Base-by-base conservation (phyloP, 2,113 vertebrate genomes). In the Dasypus novemcinctus region DNA sequence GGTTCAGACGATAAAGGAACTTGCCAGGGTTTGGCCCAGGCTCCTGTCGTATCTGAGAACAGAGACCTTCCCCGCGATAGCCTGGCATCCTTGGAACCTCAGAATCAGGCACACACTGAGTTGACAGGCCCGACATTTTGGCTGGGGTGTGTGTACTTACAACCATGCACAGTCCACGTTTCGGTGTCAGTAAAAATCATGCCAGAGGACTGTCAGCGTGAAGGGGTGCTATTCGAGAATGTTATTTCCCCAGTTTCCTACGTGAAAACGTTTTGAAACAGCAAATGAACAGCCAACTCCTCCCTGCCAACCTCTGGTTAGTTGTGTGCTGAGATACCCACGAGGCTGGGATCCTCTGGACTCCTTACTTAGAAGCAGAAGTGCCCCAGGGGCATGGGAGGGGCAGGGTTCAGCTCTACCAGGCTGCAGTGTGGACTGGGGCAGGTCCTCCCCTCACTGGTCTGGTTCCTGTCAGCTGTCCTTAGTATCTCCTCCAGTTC, bases 301-400 rank as follows among this genome's bases (percentile, higher is more conserved):
- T 1, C 21, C 25, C 33, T 4, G 57, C 5, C 57, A 20, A 1
- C 4, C 57, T 63, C 61, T 11, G 14, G 1, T 43, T 57, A 38
- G 29, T 6, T 33, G 20, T 21, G 1, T 31, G 21, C 12, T 18
- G 61, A 59, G 8, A 38, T 1, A 33, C 13, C 7, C 59, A 33
- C 52, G 74, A 5, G 11, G 15, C 57, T 8, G 4, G 72, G 64
- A 49, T 20, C 20, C 83, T 75, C 33, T 4, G 2, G 59, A 31
- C 4, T 36, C n/a, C 7, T 66, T 71, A 61, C 43, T 5, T 1
- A 1, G 2, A n/a, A 31, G 17, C 1, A 0, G 52, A n/a, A 21
- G 41, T 14, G 0, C 27, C 18, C 4, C 27, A 69, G n/a, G 61
- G 52, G n/a, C 25, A 66, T 86, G 61, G 68, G 52, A 33, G 36